Evolutionary conservation across 2,888 invertebrate species (phyloP).

Genomic region (Tipula lateralis): DNA sequence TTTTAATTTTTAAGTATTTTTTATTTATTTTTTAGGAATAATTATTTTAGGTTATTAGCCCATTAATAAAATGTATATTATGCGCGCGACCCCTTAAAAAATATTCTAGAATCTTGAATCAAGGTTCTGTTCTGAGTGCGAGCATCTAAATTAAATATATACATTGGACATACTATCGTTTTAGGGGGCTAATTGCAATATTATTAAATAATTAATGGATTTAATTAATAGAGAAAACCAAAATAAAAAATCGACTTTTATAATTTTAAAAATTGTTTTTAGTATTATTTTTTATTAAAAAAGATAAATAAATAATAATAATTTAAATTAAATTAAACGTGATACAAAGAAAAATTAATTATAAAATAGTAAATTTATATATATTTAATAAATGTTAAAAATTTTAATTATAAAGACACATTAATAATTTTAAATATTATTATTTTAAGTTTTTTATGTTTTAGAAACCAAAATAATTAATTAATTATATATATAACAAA

Average conservation of each 20-base stretch:
- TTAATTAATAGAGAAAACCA: background rate
- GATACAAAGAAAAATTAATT: slow-evolving; percentile 7
- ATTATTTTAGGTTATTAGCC: background rate
- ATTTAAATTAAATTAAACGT: slow-evolving; percentile 24
- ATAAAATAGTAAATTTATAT: slow-evolving; percentile 8
- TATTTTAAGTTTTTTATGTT: background rate
- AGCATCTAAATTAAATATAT: background rate
- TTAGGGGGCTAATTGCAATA: background rate
- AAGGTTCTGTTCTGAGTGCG: background rate
- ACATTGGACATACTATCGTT: background rate
- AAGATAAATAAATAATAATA: background rate
- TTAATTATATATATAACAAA: background rate
- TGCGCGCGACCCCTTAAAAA: background rate
- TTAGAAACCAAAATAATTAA: background rate
- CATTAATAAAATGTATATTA: background rate
- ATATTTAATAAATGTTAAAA: background rate
- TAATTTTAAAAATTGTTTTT: background rate
- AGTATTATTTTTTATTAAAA: background rate
- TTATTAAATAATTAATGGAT: background rate
- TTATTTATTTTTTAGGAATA: background rate
- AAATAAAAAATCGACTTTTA: slow-evolving; percentile 1
- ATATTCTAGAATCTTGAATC: background rate
- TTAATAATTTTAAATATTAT: background rate
- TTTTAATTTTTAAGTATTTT: background rate
- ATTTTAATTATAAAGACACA: background rate